phyloP scores from a whole-genome alignment of 1,140 invertebrate genomes.

The Berghia stephanieae region DNA sequence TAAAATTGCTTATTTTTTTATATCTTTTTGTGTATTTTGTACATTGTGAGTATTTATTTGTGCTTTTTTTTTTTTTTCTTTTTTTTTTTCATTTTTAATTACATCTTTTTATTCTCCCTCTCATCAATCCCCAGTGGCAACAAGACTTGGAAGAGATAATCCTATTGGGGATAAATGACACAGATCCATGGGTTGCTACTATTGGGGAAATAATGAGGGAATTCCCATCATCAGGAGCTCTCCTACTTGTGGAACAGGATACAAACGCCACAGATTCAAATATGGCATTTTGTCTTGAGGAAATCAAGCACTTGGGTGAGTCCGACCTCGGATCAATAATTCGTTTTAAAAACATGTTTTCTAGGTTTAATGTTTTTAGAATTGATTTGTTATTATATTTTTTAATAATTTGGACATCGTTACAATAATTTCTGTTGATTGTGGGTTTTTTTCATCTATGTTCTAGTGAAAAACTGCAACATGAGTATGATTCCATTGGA shows the following conservation, averaged over 20 bases:
- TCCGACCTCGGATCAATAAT: neutral
- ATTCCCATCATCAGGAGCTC: constrained; percentile 83
- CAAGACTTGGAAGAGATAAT: constrained; percentile 92
- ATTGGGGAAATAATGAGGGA: constrained; percentile 94
- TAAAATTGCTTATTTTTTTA: neutral
- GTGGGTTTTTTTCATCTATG: constrained; percentile 33
- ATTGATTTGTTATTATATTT: neutral
- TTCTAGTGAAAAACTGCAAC: constrained; percentile 31
- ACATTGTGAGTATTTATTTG: neutral
- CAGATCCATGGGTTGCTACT: constrained; percentile 96
- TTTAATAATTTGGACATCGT: neutral
- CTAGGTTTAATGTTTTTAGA: neutral
- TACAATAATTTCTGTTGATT: neutral
- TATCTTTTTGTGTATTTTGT: neutral
- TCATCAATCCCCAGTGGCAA: no score
- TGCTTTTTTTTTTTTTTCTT: constrained; percentile 1
- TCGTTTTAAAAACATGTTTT: neutral
- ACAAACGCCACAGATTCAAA: constrained; percentile 76
- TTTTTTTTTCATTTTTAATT: constrained; percentile 10
- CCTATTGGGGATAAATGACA: constrained; percentile 86
- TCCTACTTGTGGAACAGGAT: constrained; percentile 79
- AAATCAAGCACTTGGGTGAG: constrained; percentile 27
- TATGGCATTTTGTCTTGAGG: constrained; percentile 19
- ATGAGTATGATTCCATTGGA: constrained; percentile 90
- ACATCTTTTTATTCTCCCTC: constrained; percentile 53